Evolutionary conservation across 2,888 invertebrate species (phyloP).

Genomic region (Dioctria linearis): DNA sequence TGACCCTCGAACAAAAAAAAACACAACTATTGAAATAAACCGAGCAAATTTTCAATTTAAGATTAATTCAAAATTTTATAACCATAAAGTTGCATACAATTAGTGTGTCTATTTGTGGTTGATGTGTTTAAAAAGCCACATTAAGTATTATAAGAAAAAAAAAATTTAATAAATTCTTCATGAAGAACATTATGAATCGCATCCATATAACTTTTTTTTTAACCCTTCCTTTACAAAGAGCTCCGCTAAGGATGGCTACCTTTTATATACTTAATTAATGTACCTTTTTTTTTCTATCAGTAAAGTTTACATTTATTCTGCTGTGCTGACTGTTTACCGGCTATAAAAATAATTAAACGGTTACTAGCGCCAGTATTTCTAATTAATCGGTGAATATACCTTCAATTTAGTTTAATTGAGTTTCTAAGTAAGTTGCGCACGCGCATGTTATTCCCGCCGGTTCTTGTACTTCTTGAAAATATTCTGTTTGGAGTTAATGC

Average conservation of each 20-base stretch:
- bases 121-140: no score
- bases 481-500: neutral
- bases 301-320: constrained; percentile 26
- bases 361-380: constrained; percentile 36
- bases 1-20: no score
- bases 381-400: constrained; percentile 39
- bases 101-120: no score
- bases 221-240: neutral
- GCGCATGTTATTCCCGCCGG: neutral
- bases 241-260: constrained; percentile 42
- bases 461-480: no score
- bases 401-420: constrained; percentile 40
- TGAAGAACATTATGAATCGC: no score
- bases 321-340: constrained; percentile 28
- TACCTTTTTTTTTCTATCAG: constrained; percentile 13
- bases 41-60: no score
- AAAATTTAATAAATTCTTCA: no score
- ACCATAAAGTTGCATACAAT: no score
- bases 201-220: no score
- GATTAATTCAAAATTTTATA: no score
- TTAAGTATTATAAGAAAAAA: no score
- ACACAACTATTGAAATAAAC: no score
- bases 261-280: constrained; percentile 16
- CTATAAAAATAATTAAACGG: constrained; percentile 49
- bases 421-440: constrained; percentile 43